Evolutionary conservation across 2,888 invertebrate genomes (phyloP).

Genomic region (Drosophila borborema): DNA sequence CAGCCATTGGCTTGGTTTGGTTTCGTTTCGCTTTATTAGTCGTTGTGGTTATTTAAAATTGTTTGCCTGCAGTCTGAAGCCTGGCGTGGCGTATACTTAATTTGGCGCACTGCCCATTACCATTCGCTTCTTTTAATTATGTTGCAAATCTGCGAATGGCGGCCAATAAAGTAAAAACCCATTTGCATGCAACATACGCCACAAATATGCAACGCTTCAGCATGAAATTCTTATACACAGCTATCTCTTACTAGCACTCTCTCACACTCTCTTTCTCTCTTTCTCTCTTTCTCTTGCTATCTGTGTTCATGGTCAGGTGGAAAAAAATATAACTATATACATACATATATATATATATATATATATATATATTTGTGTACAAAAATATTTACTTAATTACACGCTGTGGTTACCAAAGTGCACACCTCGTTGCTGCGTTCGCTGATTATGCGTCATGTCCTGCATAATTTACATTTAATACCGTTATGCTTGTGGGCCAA

Average conservation of each 20-base stretch:
- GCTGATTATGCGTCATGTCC: constrained; percentile 49
- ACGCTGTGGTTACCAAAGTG: constrained; percentile 48
- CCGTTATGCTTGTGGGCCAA: constrained; percentile 23
- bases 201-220: constrained; percentile 37
- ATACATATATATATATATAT: background rate
- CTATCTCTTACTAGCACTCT: background rate
- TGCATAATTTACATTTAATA: constrained; percentile 47
- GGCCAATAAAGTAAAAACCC: constrained; percentile 20
- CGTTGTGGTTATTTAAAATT: constrained; percentile 41
- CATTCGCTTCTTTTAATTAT: constrained; percentile 57
- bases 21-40: constrained; percentile 42
- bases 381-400: constrained; percentile 63
- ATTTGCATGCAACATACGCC: constrained; percentile 30
- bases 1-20: background rate
- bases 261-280: background rate
- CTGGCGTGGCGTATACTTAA: constrained; percentile 53
- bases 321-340: background rate
- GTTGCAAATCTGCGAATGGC: constrained; percentile 49
- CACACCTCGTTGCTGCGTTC: constrained; percentile 35
- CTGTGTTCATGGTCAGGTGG: constrained; percentile 17
- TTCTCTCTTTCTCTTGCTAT: background rate
- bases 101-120: constrained; percentile 45
- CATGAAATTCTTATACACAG: constrained; percentile 2
- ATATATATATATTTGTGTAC: background rate
- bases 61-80: constrained; percentile 18